Evolutionary conservation across 53 echinoderm and acorn worm species (phyloP).

Genomic region (Apostichopus leukothele): DNA sequence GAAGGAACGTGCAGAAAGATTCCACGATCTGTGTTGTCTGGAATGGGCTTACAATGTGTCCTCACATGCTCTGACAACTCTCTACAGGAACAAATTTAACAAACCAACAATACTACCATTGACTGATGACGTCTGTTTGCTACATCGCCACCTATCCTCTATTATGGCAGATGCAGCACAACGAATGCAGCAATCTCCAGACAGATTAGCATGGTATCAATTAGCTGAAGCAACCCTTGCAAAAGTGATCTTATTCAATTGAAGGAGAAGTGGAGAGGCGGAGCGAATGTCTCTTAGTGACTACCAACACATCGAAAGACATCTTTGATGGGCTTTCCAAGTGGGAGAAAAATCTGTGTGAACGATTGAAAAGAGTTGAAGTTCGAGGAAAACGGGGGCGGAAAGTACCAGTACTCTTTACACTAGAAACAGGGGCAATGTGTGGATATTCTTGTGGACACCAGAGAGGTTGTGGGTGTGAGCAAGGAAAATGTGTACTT

Average conservation of each 20-base stretch:
- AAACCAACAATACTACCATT: constrained; percentile 19
- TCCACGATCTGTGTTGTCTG: constrained; percentile 8
- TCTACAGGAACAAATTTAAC: background rate
- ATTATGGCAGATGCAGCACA: background rate
- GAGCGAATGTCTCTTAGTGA: background rate
- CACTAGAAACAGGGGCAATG: background rate
- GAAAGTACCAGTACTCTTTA: constrained; percentile 9
- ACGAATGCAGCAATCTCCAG: background rate
- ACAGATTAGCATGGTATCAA: constrained; percentile 10
- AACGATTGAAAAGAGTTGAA: background rate
- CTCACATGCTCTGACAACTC: background rate
- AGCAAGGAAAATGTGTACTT: constrained; percentile 47
- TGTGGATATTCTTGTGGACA: background rate
- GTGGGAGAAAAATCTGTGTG: constrained; percentile 13
- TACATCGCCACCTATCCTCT: background rate
- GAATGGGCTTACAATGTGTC: constrained; percentile 14
- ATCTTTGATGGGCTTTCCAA: background rate
- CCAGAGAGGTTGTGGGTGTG: background rate
- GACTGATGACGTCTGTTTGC: background rate
- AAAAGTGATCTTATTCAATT: constrained; percentile 8
- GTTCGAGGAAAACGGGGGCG: background rate
- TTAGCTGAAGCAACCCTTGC: background rate
- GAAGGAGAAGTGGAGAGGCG: constrained; percentile 20
- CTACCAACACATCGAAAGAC: background rate
- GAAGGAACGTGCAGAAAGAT: constrained; percentile 8